Percentiles rank a stretch among this genome's conserved stretches.
Conservation (phyloP, 64 coral and sea anemone species). For the Orbicella faveolata region DNA sequence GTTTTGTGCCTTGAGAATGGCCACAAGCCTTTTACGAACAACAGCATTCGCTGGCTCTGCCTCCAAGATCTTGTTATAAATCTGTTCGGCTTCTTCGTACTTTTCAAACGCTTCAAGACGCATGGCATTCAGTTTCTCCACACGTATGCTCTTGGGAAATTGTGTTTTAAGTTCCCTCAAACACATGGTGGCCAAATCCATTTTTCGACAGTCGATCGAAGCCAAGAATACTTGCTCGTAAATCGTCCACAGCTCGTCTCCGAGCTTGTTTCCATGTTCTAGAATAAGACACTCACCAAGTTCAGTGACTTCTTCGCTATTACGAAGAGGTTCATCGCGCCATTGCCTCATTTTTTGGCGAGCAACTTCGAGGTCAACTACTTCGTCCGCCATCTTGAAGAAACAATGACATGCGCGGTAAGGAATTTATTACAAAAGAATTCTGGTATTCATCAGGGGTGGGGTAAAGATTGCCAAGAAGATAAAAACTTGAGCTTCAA, state of each 20-base stretch:
- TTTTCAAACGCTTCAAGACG: conserved; percentile 90
- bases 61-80: conserved; percentile 92
- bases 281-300: conserved; percentile 94
- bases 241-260: conserved; percentile 96
- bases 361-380: conserved; percentile 98
- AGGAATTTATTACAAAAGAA: too few species aligned
- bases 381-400: conserved; percentile 99
- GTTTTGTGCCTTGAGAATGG: conserved; percentile 91
- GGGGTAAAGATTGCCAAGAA: neutral
- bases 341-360: conserved; percentile 99
- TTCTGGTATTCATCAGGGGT: conserved; percentile 8
- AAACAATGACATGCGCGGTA: conserved; percentile 23
- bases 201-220: conserved; percentile 95
- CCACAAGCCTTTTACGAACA: conserved; percentile 81
- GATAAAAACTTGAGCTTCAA: neutral
- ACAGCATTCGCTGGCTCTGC: conserved; percentile 88
- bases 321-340: conserved; percentile 97
- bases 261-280: conserved; percentile 97
- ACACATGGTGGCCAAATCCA: conserved; percentile 98
- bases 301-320: conserved; percentile 98
- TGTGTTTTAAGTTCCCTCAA: conserved; percentile 97
- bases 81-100: conserved; percentile 82
- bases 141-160: conserved; percentile 91
- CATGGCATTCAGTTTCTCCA: conserved; percentile 94
- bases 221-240: conserved; percentile 98